Conservation (phyloP, 2,113 vertebrate species). For the Myotis lucifugus region DNA sequence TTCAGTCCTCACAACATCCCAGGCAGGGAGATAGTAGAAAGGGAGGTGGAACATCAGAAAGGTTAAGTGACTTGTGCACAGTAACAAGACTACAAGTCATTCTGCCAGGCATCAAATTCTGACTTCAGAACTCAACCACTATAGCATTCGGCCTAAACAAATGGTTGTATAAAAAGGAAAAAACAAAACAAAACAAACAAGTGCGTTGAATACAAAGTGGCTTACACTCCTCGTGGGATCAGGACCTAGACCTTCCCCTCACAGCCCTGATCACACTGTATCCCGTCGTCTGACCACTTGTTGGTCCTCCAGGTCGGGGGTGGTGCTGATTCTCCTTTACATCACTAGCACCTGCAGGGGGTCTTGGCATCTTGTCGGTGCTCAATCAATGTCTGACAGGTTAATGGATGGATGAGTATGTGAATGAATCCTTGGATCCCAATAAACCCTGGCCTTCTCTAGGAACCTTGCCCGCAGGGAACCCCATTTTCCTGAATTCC, state of each 20-base stretch:
- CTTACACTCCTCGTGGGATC: background rate
- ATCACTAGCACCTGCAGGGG: background rate
- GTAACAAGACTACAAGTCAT: background rate
- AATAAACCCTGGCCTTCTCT: background rate
- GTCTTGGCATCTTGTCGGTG: background rate
- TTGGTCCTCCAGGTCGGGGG: background rate
- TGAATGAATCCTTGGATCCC: background rate
- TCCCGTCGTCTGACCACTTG: background rate
- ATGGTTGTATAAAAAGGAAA: background rate
- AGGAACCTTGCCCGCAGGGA: background rate
- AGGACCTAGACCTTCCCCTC: background rate
- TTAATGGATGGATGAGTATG: background rate
- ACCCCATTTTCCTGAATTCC: background rate
- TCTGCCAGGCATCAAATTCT: background rate
- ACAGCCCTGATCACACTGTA: too few species aligned
- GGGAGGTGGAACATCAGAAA: background rate
- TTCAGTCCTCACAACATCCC: background rate
- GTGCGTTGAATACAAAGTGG: background rate
- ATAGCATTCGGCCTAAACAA: background rate
- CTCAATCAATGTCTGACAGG: background rate
- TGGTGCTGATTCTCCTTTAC: background rate
- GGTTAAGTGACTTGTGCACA: background rate
- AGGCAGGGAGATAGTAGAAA: background rate
- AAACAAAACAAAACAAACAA: background rate
- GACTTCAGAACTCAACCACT: background rate